Conservation (phyloP, 2,113 vertebrate genomes). For the Rhinichthys klamathensis region DNA sequence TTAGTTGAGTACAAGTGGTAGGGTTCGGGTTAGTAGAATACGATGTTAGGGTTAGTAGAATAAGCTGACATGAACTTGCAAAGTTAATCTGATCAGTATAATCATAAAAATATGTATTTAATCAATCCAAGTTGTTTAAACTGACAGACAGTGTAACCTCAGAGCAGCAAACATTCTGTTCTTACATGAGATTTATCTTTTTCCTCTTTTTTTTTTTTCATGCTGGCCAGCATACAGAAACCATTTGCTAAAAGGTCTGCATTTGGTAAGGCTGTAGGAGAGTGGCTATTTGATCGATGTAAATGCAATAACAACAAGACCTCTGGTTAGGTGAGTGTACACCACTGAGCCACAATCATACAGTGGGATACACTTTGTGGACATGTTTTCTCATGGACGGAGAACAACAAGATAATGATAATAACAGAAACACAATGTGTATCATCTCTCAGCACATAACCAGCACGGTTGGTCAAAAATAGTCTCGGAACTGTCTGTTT, state of each 20-base stretch:
- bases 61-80: too few species aligned
- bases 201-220: too few species aligned
- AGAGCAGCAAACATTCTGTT: neutral
- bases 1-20: too few species aligned
- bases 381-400: neutral
- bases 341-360: conserved; percentile 26
- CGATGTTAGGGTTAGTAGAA: too few species aligned
- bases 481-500: neutral
- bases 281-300: conserved; percentile 37
- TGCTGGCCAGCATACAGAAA: neutral
- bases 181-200: neutral
- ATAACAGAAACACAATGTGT: neutral
- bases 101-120: too few species aligned
- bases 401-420: neutral
- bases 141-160: neutral
- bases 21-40: too few species aligned
- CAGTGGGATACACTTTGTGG: neutral
- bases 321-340: conserved; percentile 14
- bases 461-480: neutral
- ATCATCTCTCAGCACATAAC: neutral
- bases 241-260: conserved; percentile 49
- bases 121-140: neutral
- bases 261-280: conserved; percentile 22
- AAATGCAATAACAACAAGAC: conserved; percentile 46
- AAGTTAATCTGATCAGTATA: too few species aligned